phyloP scores from a whole-genome alignment of 2,113 vertebrate genomes.

The Campylomormyrus tamandua region DNA sequence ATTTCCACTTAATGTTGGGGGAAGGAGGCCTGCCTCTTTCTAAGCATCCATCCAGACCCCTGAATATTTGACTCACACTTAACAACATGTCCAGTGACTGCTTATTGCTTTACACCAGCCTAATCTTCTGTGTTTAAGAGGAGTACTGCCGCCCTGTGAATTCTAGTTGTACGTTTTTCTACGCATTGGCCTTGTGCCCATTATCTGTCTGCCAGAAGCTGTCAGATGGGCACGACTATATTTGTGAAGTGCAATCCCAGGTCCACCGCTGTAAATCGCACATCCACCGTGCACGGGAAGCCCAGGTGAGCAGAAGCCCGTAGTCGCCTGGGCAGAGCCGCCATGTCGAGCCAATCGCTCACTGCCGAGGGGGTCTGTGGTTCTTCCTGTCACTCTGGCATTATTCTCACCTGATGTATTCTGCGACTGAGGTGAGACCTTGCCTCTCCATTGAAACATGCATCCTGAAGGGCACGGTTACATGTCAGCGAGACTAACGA shows the following conservation, averaged over 20 bases:
- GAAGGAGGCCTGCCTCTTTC: neutral
- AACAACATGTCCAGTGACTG: neutral
- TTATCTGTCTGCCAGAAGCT: conserved; percentile 2
- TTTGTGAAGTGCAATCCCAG: conserved; percentile 3
- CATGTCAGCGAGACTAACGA: neutral
- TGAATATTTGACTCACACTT: neutral
- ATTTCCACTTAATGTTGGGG: neutral
- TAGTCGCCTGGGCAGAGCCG: neutral
- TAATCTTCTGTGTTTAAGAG: neutral
- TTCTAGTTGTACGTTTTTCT: neutral
- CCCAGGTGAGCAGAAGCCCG: neutral
- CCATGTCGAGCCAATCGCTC: neutral
- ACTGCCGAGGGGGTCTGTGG: neutral
- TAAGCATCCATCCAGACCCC: neutral
- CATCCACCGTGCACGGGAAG: neutral
- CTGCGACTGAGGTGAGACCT: neutral
- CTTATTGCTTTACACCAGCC: neutral
- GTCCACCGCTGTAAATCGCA: neutral
- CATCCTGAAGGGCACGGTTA: neutral
- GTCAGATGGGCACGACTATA: neutral
- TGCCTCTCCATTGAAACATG: neutral
- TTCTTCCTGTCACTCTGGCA: neutral
- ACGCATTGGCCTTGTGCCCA: neutral
- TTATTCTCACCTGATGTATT: neutral
- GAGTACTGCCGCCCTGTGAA: neutral